Percentiles rank a stretch among this genome's conserved stretches.
These are phyloP conservation scores for Heliothis virescens DNA, from an alignment of 1,140 invertebrate genomes.

Conservation along the genomic window DNA sequence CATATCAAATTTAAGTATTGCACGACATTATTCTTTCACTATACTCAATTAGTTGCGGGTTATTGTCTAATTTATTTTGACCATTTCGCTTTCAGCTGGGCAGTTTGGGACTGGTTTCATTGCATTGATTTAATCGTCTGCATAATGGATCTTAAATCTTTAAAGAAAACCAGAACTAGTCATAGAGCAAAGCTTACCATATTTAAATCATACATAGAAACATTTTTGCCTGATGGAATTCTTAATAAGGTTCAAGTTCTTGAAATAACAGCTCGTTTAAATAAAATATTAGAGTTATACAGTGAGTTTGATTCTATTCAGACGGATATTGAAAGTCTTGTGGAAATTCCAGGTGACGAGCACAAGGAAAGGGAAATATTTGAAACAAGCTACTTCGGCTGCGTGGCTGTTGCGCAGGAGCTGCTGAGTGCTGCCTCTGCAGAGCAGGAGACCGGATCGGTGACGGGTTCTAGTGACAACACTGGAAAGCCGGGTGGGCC, in stretches of 20 bases:
- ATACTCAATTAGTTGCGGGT: not conserved
- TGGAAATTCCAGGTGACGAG: not conserved
- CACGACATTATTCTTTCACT: not conserved
- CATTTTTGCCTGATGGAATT: too few species aligned
- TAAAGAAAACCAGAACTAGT: constrained; percentile 11
- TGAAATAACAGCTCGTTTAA: too few species aligned
- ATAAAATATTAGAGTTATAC: too few species aligned
- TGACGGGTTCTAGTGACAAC: constrained; percentile 15
- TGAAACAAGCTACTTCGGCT: constrained; percentile 37
- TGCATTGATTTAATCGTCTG: not conserved
- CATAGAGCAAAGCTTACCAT: constrained; percentile 12
- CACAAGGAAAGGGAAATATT: constrained; percentile 20
- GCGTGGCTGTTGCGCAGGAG: not conserved
- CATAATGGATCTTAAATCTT: constrained; percentile 7
- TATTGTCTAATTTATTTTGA: not conserved
- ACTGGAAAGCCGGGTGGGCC: constrained; percentile 5
- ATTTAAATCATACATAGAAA: not conserved
- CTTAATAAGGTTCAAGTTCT: too few species aligned
- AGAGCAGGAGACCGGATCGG: constrained; percentile 5
- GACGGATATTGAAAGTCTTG: too few species aligned
- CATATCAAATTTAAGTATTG: not conserved
- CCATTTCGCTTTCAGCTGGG: constrained; percentile 1
- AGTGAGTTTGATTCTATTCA: too few species aligned
- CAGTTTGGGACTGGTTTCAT: not conserved
- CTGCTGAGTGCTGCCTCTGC: constrained; percentile 9